Evolutionary conservation across 2,113 vertebrate genomes (phyloP).

Genomic region (Bubo blakistoni): DNA sequence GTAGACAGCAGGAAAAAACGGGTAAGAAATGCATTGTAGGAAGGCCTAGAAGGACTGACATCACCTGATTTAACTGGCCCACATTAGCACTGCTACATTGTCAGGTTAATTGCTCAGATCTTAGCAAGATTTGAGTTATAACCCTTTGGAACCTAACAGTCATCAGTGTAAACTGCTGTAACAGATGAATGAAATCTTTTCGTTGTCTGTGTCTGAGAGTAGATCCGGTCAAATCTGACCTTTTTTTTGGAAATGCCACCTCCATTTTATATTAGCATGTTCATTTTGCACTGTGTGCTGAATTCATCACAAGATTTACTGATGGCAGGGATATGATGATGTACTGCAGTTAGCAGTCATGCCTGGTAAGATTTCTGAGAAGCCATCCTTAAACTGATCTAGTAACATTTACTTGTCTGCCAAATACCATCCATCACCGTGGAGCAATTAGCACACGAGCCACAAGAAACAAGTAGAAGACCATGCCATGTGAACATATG

Average conservation of each 20-base stretch:
- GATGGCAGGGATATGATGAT: not conserved
- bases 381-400: not conserved
- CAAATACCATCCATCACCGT: not conserved
- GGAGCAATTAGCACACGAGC: not conserved
- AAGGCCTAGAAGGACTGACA: not conserved
- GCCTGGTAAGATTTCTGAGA: not conserved
- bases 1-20: not conserved
- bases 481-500: accelerated
- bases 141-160: not conserved
- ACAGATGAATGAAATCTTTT: not conserved
- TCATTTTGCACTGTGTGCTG: not conserved
- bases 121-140: not conserved
- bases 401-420: not conserved
- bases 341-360: not conserved
- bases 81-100: not conserved
- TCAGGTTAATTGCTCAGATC: not conserved
- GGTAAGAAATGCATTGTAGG: not conserved
- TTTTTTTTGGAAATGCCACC: not conserved
- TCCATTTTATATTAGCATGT: not conserved
- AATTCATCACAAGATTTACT: not conserved
- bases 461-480: not conserved
- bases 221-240: not conserved
- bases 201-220: not conserved
- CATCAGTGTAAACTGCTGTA: not conserved
- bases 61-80: not conserved